A percentile compares a stretch with the other conserved stretches of the same genome.
These are phyloP conservation scores for Merodon equestris DNA, from an alignment of 2,888 invertebrate genomes.

Conservation along the genomic window DNA sequence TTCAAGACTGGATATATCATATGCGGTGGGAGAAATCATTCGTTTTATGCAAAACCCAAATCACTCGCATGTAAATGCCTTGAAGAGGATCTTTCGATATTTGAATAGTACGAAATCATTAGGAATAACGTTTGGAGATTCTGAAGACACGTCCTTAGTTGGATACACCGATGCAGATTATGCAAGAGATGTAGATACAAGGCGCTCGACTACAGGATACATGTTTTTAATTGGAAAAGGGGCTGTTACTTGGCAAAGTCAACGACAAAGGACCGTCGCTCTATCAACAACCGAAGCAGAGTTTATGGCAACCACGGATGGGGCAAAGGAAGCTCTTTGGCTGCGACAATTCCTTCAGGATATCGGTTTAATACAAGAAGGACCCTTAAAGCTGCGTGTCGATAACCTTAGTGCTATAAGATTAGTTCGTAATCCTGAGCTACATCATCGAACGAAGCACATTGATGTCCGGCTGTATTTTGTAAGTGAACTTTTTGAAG, in stretches of 20 bases:
- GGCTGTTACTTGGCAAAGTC: conserved; percentile 17
- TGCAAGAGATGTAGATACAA: conserved; percentile 23
- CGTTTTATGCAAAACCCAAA: conserved; percentile 8
- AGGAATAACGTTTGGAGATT: conserved; percentile 3
- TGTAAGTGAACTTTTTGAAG: conserved; percentile 22
- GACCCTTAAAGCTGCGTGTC: conserved; percentile 68
- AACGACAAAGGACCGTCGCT: conserved; percentile 67
- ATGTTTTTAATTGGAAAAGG: conserved; percentile 50
- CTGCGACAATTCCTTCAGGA: conserved; percentile 21
- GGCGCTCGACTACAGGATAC: conserved; percentile 47
- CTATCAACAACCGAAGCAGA: too few relatives aligned
- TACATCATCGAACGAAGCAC: conserved; percentile 50
- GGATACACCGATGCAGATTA: conserved; percentile 12
- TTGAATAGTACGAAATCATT: conserved; percentile 4
- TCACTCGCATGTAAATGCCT: background rate
- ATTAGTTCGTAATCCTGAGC: conserved; percentile 42
- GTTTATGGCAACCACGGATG: too few relatives aligned
- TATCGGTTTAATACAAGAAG: conserved; percentile 41
- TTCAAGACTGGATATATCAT: conserved; percentile 5
- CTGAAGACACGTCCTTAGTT: background rate
- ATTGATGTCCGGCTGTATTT: conserved; percentile 41
- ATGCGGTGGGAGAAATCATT: conserved; percentile 1
- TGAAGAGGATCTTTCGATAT: conserved; percentile 16
- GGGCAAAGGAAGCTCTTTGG: conserved; percentile 70
- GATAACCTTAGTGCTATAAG: conserved; percentile 66